Conservation (phyloP, 2,113 vertebrate species). For the Uria aalge region DNA sequence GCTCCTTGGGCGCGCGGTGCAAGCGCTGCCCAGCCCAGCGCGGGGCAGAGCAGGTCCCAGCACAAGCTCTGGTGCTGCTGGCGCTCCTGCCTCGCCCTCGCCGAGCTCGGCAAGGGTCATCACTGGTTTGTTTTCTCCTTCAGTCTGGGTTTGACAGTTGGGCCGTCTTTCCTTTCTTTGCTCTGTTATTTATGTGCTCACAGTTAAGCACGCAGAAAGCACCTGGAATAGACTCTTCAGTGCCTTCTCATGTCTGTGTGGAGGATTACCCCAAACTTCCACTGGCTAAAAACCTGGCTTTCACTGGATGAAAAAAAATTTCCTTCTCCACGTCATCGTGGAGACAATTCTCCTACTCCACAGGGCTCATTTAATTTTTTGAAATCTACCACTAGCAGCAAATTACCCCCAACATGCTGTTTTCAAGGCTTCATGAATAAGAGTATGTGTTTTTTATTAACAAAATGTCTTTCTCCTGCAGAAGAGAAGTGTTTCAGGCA, state of each 20-base stretch:
- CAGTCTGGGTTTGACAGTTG: rapidly evolving
- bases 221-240: not conserved
- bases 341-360: not conserved
- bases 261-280: not conserved
- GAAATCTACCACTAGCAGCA: not conserved
- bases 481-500: not conserved
- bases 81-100: not conserved
- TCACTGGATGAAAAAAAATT: not conserved
- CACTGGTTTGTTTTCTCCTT: not conserved
- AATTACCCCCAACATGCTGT: not conserved
- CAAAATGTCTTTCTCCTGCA: not conserved
- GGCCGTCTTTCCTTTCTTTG: not conserved
- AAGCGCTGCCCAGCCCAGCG: rapidly evolving
- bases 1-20: rapidly evolving
- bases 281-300: not conserved
- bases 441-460: not conserved
- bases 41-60: not conserved
- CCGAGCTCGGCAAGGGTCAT: not conserved
- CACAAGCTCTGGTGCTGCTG: not conserved
- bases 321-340: not conserved
- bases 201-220: not conserved
- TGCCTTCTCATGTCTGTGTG: not conserved
- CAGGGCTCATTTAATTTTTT: not conserved
- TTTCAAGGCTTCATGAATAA: not conserved
- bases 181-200: not conserved